Base-by-base conservation (phyloP, 2,797 vertebrate genomes). In the Valencia hispanica region DNA sequence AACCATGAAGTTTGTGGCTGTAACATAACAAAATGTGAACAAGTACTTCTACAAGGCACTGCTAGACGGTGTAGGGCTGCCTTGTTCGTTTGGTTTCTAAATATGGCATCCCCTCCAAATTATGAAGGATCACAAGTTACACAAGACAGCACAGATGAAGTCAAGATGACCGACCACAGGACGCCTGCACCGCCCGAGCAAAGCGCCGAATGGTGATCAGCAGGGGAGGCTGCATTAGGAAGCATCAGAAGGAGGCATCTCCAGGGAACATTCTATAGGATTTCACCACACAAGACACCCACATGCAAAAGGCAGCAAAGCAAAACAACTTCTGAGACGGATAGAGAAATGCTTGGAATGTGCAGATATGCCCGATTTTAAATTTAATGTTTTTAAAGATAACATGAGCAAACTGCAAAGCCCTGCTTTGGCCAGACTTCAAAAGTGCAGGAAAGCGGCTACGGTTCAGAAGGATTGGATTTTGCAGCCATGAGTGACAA, bases 251-350 rank as follows among this genome's bases (percentile, higher is more conserved):
- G 73, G 72, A 27, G 65, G 72, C 15, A 47, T 72, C 53, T 74
- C 74, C 75, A 6, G 0, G 66, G 68, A 83, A 80, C 45, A 75
- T 86, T 80, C 76, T 36, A 69, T 20, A 83, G 50, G 75, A 81
- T 84, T 74, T 73, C 78, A 92, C 83, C 82, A 90, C 86, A 87
- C 78, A 80, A 73, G 86, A 91, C 87, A 88, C 86, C 85, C 81
- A 83, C 94, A 94, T 94, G 93, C 93, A 30, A 89, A 85, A 84
- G 81, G 87, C 81, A 89, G 89, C 91, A 91, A 91, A 89, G 87
- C 82, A 89, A 82, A 89, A 83, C 36, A 61, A 77, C 66, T 66
- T 75, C 80, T 68, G 57, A 78, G 72, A 85, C 63, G 82, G 48
- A 84, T 22, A 82, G 30, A 79, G 70, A 65, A 51, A 90, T 69